Evolutionary conservation across 2,797 vertebrate species (phyloP).

Genomic region (Chanos chanos): DNA sequence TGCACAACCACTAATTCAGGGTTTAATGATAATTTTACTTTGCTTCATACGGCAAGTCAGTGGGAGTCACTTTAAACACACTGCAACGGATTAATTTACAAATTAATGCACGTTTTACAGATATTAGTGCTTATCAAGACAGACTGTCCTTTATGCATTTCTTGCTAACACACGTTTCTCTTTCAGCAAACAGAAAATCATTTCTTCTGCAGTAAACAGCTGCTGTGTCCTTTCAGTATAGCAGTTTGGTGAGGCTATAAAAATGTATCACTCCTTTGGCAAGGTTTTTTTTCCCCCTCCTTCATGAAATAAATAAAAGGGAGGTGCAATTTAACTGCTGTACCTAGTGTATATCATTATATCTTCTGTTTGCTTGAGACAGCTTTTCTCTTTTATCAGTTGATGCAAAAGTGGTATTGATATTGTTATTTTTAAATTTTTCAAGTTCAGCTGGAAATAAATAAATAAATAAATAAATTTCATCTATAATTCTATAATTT

Average conservation of each 20-base stretch:
- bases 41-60: no score
- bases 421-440: no score
- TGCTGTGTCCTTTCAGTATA: conserved; percentile 52
- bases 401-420: no score
- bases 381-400: neutral
- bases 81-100: no score
- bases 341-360: conserved; percentile 13
- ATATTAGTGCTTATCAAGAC: no score
- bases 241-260: neutral
- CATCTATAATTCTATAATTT: conserved; percentile 19
- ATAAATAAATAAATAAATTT: conserved; percentile 17
- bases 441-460: neutral
- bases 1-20: no score
- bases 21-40: no score
- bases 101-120: no score
- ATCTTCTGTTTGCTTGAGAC: conserved; percentile 36
- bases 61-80: no score
- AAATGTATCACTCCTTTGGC: neutral
- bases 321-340: conserved; percentile 61
- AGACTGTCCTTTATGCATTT: no score
- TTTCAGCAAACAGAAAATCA: no score
- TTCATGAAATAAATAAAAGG: conserved; percentile 19
- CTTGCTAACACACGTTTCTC: no score
- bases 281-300: conserved; percentile 5
- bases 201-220: conserved; percentile 16